These are phyloP conservation scores for Camelus dromedarius DNA, from an alignment of 2,113 vertebrate genomes.

Conservation along the genomic window DNA sequence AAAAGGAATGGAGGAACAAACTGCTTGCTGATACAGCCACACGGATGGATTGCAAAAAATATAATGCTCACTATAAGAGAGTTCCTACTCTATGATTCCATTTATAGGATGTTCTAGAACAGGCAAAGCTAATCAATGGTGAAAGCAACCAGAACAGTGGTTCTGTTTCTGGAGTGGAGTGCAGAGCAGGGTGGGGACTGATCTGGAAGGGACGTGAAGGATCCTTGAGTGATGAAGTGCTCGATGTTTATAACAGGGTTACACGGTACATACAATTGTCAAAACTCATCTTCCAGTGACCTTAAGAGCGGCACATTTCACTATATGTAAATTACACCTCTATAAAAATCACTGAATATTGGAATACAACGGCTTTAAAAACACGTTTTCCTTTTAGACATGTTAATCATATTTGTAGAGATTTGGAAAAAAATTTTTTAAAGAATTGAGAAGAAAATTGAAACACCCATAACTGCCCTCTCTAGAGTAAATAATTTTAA, in stretches of 20 bases:
- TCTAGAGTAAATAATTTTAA: constrained; percentile 24
- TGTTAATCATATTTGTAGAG: not conserved
- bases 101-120: not conserved
- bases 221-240: not conserved
- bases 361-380: constrained; percentile 6
- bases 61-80: not conserved
- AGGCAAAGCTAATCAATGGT: not conserved
- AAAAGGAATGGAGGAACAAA: not conserved
- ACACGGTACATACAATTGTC: not conserved
- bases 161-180: not conserved
- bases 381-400: constrained; percentile 4
- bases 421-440: not conserved
- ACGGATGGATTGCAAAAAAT: not conserved
- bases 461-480: not conserved
- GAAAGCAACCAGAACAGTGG: not conserved
- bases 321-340: not conserved
- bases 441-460: constrained; percentile 38
- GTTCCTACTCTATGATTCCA: not conserved
- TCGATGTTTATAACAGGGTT: not conserved
- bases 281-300: not conserved
- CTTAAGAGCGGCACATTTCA: not conserved
- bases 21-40: not conserved
- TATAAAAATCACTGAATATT: not conserved
- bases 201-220: not conserved
- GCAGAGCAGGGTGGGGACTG: too few species aligned